These are phyloP conservation scores for Cossypha polioptera DNA, from an alignment of 2,797 vertebrate species.

Conservation along the genomic window DNA sequence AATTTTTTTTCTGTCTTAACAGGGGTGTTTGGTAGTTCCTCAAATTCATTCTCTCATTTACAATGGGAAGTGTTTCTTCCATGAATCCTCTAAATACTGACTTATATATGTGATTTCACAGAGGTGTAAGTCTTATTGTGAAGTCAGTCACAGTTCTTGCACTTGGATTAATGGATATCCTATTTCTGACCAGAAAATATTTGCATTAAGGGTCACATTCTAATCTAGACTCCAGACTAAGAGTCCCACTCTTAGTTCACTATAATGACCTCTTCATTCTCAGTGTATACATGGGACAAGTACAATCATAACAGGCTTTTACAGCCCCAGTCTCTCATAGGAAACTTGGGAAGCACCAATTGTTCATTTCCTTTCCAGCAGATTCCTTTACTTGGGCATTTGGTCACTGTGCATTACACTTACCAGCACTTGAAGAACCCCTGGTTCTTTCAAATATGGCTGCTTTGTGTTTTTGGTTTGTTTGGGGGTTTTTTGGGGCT, in stretches of 20 bases:
- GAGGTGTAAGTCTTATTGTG: neutral
- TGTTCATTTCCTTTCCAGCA: neutral
- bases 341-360: neutral
- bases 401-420: neutral
- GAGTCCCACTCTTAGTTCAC: neutral
- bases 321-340: neutral
- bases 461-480: neutral
- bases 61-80: neutral
- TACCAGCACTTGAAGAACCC: neutral
- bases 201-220: neutral
- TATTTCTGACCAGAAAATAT: neutral
- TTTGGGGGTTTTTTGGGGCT: neutral
- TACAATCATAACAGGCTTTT: neutral
- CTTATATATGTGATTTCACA: neutral
- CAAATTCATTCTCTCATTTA: neutral
- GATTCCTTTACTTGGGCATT: neutral
- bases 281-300: neutral
- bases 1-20: neutral
- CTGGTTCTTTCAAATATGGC: neutral
- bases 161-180: neutral
- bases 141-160: neutral
- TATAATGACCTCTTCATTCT: neutral
- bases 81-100: neutral
- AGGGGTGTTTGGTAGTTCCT: neutral
- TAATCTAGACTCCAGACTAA: neutral